Evolutionary conservation across 2,888 invertebrate genomes (phyloP).

Genomic region (Acrocyrtus sp.): DNA sequence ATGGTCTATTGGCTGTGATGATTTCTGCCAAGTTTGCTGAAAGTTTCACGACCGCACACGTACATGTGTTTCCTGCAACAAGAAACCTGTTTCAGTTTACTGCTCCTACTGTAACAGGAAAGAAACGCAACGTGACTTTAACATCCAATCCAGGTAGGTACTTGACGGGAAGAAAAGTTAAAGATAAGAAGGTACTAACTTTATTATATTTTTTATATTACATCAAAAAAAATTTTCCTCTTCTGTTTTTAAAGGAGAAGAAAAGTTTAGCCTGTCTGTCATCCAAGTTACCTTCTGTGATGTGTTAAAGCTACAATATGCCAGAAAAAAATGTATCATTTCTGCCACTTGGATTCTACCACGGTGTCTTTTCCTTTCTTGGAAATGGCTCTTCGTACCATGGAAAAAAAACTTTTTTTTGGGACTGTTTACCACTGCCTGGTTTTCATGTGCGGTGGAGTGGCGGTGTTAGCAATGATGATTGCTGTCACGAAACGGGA

Average conservation of each 20-base stretch:
- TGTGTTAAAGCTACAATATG: not conserved
- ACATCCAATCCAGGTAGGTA: not conserved
- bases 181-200: constrained; percentile 21
- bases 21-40: too few relatives aligned
- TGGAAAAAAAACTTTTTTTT: too few relatives aligned
- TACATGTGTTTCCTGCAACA: too few relatives aligned
- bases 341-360: too few relatives aligned
- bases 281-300: constrained; percentile 27
- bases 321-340: not conserved
- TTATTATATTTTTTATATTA: constrained; percentile 29
- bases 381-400: too few relatives aligned
- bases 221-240: constrained; percentile 9
- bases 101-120: not conserved
- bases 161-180: not conserved
- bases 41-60: too few relatives aligned
- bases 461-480: constrained; percentile 17
- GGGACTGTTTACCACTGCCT: not conserved
- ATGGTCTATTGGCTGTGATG: too few relatives aligned
- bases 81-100: too few relatives aligned
- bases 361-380: too few relatives aligned
- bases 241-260: not conserved
- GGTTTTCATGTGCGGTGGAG: constrained; percentile 1
- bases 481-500: constrained; percentile 43
- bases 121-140: not conserved
- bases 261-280: constrained; percentile 47